Conservation (phyloP, 2,797 vertebrate species). For the Calcarius lapponicus region DNA sequence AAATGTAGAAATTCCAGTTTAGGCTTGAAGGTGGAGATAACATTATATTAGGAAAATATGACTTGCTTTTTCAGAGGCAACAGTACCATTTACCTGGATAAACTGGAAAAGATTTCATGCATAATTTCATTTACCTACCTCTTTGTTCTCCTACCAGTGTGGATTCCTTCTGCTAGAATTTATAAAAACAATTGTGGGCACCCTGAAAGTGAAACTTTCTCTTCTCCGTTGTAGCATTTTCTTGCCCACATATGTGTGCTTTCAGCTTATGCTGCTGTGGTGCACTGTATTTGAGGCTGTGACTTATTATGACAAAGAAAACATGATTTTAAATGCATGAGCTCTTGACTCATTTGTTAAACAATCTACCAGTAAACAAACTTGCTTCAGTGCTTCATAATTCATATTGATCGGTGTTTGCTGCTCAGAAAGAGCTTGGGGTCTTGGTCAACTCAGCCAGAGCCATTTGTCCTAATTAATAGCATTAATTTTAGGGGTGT, state of each 20-base stretch:
- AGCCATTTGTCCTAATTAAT: neutral
- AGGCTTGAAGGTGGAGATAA: neutral
- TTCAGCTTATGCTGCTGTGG: neutral
- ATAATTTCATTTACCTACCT: neutral
- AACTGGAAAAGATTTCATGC: neutral
- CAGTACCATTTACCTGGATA: fast-evolving
- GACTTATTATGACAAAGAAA: neutral
- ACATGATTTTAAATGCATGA: neutral
- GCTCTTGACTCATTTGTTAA: neutral
- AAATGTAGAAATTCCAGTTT: neutral
- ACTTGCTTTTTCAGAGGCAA: neutral
- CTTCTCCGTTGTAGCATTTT: neutral
- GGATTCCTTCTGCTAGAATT: neutral
- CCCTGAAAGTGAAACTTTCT: neutral
- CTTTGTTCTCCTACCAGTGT: neutral
- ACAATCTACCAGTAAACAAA: neutral
- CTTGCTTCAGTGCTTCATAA: neutral
- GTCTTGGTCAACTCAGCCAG: neutral
- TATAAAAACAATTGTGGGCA: neutral
- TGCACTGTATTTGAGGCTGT: neutral
- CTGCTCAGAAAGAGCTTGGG: neutral
- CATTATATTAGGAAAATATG: neutral
- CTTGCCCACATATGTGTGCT: neutral
- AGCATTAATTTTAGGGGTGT: neutral
- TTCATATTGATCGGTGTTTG: neutral